Conservation (phyloP, 2,113 vertebrate species). For the Albula goreensis region DNA sequence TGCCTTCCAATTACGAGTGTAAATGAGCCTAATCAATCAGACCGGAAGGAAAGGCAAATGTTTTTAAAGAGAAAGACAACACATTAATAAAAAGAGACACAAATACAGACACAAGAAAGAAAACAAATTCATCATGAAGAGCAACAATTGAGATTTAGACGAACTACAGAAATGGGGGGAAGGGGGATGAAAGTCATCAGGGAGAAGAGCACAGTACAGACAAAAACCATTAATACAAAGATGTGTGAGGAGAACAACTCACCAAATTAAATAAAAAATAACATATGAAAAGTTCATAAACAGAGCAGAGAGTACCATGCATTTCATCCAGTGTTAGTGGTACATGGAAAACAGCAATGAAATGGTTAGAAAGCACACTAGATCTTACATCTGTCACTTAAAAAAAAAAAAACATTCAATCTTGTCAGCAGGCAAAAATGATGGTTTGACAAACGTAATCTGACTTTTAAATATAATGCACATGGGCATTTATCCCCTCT, state of each 20-base stretch:
- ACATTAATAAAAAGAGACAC: neutral
- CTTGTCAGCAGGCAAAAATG: neutral
- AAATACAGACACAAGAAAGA: neutral
- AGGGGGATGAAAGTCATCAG: neutral
- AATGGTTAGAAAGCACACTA: neutral
- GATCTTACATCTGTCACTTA: neutral
- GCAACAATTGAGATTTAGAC: neutral
- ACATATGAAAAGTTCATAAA: neutral
- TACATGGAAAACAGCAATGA: neutral
- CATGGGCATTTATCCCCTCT: neutral
- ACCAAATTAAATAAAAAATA: neutral
- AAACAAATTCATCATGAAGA: neutral
- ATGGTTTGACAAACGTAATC: slow-evolving; percentile 3
- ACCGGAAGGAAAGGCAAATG: neutral
- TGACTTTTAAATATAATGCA: neutral
- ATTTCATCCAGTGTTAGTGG: neutral
- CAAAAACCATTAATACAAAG: neutral
- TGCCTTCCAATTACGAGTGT: neutral
- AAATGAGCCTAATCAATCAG: neutral
- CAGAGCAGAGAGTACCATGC: neutral
- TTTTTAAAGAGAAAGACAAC: neutral
- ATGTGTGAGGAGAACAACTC: neutral
- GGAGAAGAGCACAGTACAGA: neutral
- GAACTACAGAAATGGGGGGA: neutral
- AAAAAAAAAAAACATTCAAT: neutral